Base-by-base conservation (phyloP, 2,888 invertebrate genomes). In the Cephalotes varians region DNA sequence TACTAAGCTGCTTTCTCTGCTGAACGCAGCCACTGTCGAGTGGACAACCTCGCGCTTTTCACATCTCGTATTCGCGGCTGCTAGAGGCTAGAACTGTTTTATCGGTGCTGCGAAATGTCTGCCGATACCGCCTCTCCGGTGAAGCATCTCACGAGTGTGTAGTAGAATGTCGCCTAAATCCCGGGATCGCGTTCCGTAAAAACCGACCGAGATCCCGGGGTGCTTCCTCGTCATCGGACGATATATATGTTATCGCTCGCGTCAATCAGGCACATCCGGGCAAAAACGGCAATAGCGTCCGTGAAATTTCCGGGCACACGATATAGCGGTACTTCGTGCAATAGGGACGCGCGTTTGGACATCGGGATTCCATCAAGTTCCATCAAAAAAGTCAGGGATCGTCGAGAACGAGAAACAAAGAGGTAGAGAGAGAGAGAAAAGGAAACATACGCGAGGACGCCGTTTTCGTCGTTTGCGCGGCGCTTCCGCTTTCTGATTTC, bases 51-150 rank as follows among this genome's bases (percentile, higher is more conserved):
- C n/a, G n/a, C n/a, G n/a, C n/a, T n/a, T n/a, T n/a, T n/a, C n/a
- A n/a, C n/a, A n/a, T n/a, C n/a, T n/a, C n/a, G n/a, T n/a, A n/a
- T n/a, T n/a, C n/a, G n/a, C n/a, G n/a, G n/a, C n/a, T n/a, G n/a
- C n/a, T n/a, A n/a, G n/a, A n/a, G n/a, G n/a, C n/a, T n/a, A n/a
- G n/a, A n/a, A n/a, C n/a, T n/a, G n/a, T n/a, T n/a, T n/a, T n/a
- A n/a, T n/a, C n/a, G n/a, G n/a, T 18, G 21, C 64, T 15, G 9
- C 40, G 60, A 69, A 72, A 80, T 77, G 85, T 31, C n/a, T 81
- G n/a, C n/a, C n/a, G 82, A 84, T 58, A 31, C 2, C n/a, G n/a
- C n/a, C 76, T 82, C 80, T 85, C 9, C 82, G 87, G 82, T 76
- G 56, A 73, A 81, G 76, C 88, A 81, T 77, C 73, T 72, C 62